Conservation (phyloP, 2,888 invertebrate genomes). For the Heliothis peltigera region DNA sequence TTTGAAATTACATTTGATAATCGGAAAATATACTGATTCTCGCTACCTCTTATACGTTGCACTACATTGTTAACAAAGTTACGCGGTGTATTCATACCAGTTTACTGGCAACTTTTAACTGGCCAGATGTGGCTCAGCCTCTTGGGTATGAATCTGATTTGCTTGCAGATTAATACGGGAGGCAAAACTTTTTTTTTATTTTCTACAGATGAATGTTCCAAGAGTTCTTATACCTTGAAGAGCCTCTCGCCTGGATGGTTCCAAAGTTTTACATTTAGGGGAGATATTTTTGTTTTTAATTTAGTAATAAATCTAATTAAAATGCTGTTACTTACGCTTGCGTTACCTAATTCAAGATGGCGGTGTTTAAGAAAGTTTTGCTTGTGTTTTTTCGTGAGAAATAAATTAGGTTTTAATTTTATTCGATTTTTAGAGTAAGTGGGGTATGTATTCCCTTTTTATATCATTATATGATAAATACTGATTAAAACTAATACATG, state of each 20-base stretch:
- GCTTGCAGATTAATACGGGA: conserved; percentile 83
- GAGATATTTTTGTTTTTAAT: conserved; percentile 59
- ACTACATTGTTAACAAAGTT: conserved; percentile 79
- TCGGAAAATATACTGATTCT: not conserved
- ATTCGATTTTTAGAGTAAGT: not conserved
- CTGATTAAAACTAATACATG: too few relatives aligned
- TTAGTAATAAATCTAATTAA: conserved; percentile 65
- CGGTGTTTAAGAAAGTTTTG: conserved; percentile 40
- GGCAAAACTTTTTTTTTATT: conserved; percentile 74
- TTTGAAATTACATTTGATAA: not conserved
- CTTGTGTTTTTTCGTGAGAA: conserved; percentile 27
- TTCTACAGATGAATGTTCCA: conserved; percentile 63
- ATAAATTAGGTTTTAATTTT: conserved; percentile 3
- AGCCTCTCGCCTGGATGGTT: conserved; percentile 45
- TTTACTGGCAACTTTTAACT: conserved; percentile 87
- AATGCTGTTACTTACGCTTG: conserved; percentile 51
- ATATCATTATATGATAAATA: too few relatives aligned
- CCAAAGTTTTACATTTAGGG: conserved; percentile 58
- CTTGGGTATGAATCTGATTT: conserved; percentile 84
- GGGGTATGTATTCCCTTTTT: not conserved
- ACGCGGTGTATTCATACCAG: conserved; percentile 84
- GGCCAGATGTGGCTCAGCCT: conserved; percentile 85
- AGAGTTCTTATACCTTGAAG: conserved; percentile 59
- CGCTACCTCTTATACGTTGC: conserved; percentile 54
- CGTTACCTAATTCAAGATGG: conserved; percentile 56